Evolutionary conservation across 1,140 invertebrate species (phyloP).

Genomic region (Adelges cooleyi): DNA sequence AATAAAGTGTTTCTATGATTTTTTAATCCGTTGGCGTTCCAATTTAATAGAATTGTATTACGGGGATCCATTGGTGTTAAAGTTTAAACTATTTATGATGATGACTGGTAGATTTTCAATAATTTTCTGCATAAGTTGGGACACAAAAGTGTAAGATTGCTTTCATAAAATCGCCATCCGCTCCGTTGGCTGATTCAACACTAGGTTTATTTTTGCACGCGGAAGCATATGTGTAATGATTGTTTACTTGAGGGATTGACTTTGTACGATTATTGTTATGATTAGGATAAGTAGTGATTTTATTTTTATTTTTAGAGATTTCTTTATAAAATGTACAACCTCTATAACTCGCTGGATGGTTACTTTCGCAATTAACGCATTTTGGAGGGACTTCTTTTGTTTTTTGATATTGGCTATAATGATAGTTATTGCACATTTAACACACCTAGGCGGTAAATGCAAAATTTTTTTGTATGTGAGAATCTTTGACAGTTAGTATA

Average conservation of each 20-base stretch:
- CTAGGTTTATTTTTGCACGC: too few species aligned
- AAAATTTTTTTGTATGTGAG: neutral
- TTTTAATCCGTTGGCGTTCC: slow-evolving; percentile 33
- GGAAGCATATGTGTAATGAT: too few species aligned
- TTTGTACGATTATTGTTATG: too few species aligned
- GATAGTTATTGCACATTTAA: neutral
- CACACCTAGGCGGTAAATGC: neutral
- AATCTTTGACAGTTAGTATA: neutral
- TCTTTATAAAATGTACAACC: neutral
- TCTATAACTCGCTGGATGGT: neutral
- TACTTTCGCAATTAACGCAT: neutral
- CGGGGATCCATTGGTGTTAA: too few species aligned
- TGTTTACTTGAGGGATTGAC: too few species aligned
- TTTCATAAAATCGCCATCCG: too few species aligned
- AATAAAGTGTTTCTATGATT: slow-evolving; percentile 30
- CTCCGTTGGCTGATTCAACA: too few species aligned
- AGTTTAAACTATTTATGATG: too few species aligned
- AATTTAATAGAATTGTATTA: too few species aligned
- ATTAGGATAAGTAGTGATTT: neutral
- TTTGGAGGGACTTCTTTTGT: neutral
- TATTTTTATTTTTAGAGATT: neutral
- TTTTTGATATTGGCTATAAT: neutral
- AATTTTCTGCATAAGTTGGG: too few species aligned
- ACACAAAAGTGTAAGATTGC: too few species aligned
- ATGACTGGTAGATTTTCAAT: too few species aligned